Percentiles rank a stretch among this genome's conserved stretches.
phyloP scores from a whole-genome alignment of 2,888 invertebrate species.

The Hypomecis atomaria region DNA sequence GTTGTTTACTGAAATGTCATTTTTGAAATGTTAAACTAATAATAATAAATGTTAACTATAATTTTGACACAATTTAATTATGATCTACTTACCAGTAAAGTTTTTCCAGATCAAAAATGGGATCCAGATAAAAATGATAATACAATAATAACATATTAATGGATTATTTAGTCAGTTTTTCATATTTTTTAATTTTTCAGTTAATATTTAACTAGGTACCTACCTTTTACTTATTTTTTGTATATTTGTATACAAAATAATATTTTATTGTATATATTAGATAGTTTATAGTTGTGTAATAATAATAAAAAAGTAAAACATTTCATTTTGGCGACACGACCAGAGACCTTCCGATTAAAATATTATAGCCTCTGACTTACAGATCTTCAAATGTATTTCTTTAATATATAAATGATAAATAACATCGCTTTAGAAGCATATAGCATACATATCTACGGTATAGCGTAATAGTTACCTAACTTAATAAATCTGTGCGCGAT shows the following conservation, averaged over 20 bases:
- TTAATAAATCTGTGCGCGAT: conserved; percentile 35
- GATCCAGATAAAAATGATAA: too few relatives aligned
- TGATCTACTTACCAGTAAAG: too few relatives aligned
- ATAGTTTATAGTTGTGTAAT: not conserved
- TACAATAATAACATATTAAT: too few relatives aligned
- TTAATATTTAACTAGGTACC: not conserved
- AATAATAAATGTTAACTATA: too few relatives aligned
- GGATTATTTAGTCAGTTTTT: too few relatives aligned
- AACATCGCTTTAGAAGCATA: conserved; percentile 24
- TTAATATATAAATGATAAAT: conserved; percentile 1
- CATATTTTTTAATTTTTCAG: too few relatives aligned
- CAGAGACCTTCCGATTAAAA: conserved; percentile 10
- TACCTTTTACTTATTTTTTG: not conserved
- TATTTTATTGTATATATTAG: too few relatives aligned
- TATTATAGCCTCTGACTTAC: conserved; percentile 22
- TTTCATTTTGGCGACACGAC: conserved; percentile 7
- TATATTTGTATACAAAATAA: too few relatives aligned
- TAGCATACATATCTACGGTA: conserved; percentile 14
- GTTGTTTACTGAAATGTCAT: not conserved
- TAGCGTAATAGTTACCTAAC: conserved; percentile 7
- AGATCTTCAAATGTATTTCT: conserved; percentile 8
- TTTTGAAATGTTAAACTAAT: not conserved
- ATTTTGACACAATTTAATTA: too few relatives aligned
- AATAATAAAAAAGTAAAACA: conserved; percentile 1
- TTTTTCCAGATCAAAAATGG: too few relatives aligned